Percentiles rank a stretch among this genome's conserved stretches.
Evolutionary conservation across 2,113 vertebrate species (phyloP).

Genomic region (Phaethornis superciliosus): DNA sequence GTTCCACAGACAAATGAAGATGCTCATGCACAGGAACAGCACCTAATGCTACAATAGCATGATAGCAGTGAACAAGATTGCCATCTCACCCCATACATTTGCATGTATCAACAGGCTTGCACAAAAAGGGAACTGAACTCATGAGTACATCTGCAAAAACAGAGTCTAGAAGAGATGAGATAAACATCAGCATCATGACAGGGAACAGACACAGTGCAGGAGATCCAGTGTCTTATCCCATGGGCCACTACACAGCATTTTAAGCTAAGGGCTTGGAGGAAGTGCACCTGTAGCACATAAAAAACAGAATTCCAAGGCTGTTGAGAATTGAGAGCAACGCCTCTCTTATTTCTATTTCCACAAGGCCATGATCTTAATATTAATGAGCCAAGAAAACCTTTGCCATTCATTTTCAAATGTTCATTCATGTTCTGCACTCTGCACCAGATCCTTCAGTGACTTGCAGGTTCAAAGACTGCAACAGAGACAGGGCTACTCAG

Average conservation of each 20-base stretch:
- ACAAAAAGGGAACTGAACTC: not conserved
- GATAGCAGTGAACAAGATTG: not conserved
- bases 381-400: slow-evolving; percentile 11
- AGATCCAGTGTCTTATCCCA: not conserved
- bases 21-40: not conserved
- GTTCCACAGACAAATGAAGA: not conserved
- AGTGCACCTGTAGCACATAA: not conserved
- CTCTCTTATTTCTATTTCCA: slow-evolving; percentile 5
- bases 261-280: not conserved
- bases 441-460: not conserved
- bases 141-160: not conserved
- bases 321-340: not conserved
- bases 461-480: not conserved
- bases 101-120: not conserved
- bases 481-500: not conserved
- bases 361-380: not conserved
- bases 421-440: not conserved
- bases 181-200: not conserved
- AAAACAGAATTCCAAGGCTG: not conserved
- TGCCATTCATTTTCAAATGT: not conserved
- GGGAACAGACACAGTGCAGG: not conserved
- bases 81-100: not conserved
- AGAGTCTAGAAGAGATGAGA: not conserved
- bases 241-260: not conserved
- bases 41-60: not conserved